Evolutionary conservation across 1,140 invertebrate species (phyloP).

Genomic region (Triops cancriformis): DNA sequence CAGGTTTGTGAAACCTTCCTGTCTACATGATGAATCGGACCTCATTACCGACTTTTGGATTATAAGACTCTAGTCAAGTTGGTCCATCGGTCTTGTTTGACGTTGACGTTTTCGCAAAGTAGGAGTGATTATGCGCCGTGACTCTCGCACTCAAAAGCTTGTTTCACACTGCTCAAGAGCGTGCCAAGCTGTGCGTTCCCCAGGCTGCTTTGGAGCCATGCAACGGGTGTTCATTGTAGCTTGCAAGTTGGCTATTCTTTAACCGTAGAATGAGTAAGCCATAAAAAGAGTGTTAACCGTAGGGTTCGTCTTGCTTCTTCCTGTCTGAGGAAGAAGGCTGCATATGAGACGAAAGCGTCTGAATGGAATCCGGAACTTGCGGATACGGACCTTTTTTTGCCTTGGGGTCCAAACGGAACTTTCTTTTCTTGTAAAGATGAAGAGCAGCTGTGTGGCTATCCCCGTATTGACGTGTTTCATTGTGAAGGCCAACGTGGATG

Average conservation of each 20-base stretch:
- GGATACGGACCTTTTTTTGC: background rate
- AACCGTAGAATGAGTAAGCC: background rate
- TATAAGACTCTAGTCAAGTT: no score
- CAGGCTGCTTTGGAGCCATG: background rate
- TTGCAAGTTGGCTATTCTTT: background rate
- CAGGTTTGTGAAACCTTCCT: no score
- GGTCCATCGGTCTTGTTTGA: no score
- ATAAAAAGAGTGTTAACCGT: background rate
- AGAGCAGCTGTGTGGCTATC: background rate
- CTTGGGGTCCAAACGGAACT: background rate
- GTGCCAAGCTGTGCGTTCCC: background rate
- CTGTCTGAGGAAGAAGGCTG: background rate
- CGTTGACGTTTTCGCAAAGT: background rate
- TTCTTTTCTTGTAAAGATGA: background rate
- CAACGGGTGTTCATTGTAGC: background rate
- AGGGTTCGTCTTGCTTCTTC: background rate
- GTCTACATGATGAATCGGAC: no score
- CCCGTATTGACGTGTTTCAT: background rate
- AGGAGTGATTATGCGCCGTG: background rate
- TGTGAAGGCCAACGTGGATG: background rate
- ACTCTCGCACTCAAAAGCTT: background rate
- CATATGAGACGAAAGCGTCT: background rate
- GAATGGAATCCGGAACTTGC: constrained; percentile 8
- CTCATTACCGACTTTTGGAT: no score
- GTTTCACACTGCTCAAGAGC: background rate